These are phyloP conservation scores for Agelas oroides DNA, from an alignment of 37 sponge, comb jelly and placozoan species.

Conservation along the genomic window DNA sequence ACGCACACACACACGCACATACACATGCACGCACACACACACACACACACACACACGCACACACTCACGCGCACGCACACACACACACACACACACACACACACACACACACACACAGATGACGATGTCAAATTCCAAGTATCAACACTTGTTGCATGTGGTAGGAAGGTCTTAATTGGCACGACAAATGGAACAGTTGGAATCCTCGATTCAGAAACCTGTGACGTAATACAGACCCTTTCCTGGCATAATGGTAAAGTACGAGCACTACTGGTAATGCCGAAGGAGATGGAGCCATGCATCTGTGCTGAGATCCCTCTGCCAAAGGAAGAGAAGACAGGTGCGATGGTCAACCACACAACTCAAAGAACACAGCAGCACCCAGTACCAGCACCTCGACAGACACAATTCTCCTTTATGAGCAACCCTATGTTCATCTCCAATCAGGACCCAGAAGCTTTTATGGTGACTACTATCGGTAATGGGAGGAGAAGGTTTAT, in stretches of 20 bases:
- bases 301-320: constrained; percentile 71
- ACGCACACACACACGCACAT: background rate
- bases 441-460: constrained; percentile 36
- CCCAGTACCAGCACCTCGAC: background rate
- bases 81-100: background rate
- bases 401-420: background rate
- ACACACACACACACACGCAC: background rate
- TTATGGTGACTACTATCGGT: constrained; percentile 54
- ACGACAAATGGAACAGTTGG: constrained; percentile 50
- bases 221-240: background rate
- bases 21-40: background rate
- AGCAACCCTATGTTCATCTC: constrained; percentile 10
- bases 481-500: constrained; percentile 44
- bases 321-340: background rate
- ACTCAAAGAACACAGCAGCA: too few relatives aligned
- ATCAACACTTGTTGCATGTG: constrained; percentile 33
- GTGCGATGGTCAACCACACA: too few relatives aligned
- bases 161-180: constrained; percentile 43
- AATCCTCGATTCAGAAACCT: constrained; percentile 43
- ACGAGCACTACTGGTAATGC: constrained; percentile 61
- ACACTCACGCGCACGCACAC: background rate
- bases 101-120: constrained; percentile 18
- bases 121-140: constrained; percentile 27
- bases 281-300: constrained; percentile 45
- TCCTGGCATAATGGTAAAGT: constrained; percentile 65